Conservation (phyloP, 2,797 vertebrate genomes). For the Hemitrygon akajei region DNA sequence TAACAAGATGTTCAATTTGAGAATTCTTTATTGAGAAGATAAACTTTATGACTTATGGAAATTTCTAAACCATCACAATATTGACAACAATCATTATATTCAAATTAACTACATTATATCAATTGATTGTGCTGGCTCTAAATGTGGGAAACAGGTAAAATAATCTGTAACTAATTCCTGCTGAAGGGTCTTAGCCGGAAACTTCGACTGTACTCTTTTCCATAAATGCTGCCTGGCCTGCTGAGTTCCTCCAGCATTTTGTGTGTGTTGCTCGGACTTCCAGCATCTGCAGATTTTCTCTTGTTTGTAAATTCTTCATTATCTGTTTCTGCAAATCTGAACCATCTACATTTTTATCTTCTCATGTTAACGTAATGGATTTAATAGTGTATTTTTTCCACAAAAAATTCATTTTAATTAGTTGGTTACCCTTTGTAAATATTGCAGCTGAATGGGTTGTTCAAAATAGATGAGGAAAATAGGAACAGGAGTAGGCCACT, state of each 20-base stretch:
- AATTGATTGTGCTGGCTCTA: not conserved
- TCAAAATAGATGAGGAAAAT: not conserved
- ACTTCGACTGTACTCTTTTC: too few relatives aligned
- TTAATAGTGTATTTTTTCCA: not conserved
- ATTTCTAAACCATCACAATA: not conserved
- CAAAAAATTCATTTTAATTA: not conserved
- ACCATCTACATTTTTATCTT: not conserved
- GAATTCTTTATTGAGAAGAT: not conserved
- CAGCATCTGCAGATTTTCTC: too few relatives aligned
- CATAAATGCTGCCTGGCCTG: too few relatives aligned
- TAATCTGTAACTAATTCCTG: constrained; percentile 21
- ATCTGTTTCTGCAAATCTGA: not conserved
- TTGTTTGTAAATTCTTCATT: not conserved
- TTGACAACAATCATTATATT: not conserved
- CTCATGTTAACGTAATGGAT: not conserved
- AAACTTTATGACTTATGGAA: not conserved
- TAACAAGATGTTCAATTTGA: not conserved
- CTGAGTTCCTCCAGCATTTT: too few relatives aligned
- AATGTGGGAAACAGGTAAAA: constrained; percentile 16
- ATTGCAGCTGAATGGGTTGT: not conserved
- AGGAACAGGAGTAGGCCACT: too few relatives aligned
- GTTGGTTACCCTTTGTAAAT: not conserved
- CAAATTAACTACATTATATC: not conserved
- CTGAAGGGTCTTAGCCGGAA: too few relatives aligned
- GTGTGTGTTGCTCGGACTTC: too few relatives aligned